Evolutionary conservation across 2,113 vertebrate species (phyloP).

Genomic region (Morone chrysops): DNA sequence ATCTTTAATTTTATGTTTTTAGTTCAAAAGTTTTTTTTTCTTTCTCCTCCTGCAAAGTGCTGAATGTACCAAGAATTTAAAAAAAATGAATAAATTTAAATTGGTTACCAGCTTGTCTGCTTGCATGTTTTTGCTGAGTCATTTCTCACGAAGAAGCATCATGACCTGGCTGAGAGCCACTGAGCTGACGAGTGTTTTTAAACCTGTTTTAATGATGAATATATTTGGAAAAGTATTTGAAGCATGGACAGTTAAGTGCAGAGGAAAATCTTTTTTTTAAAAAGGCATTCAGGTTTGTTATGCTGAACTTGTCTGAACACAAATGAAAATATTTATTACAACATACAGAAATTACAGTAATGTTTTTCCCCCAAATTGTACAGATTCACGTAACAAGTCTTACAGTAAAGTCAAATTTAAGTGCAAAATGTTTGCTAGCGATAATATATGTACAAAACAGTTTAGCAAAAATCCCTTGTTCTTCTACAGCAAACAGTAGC

Average conservation of each 20-base stretch:
- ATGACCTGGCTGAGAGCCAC: not conserved
- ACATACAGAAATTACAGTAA: conserved; percentile 80
- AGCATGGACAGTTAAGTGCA: not conserved
- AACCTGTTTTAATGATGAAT: not conserved
- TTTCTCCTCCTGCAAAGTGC: conserved; percentile 75
- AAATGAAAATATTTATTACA: conserved; percentile 82
- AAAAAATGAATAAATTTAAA: conserved; percentile 77
- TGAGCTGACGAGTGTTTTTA: too few species aligned
- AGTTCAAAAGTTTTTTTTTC: conserved; percentile 57
- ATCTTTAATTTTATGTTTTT: conserved; percentile 76
- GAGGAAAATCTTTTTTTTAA: not conserved
- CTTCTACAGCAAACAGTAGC: conserved; percentile 84
- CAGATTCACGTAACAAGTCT: conserved; percentile 79
- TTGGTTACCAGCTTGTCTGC: conserved; percentile 52
- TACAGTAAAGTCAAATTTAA: conserved; percentile 85
- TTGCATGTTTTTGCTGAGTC: conserved; percentile 8
- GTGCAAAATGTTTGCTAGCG: conserved; percentile 88
- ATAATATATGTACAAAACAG: conserved; percentile 80
- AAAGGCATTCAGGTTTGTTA: not conserved
- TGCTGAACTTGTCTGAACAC: conserved; percentile 5
- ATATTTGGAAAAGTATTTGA: not conserved
- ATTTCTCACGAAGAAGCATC: not conserved
- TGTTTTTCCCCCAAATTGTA: conserved; percentile 69
- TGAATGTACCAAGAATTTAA: conserved; percentile 83
- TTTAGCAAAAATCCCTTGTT: conserved; percentile 80